Evolutionary conservation across 2,797 vertebrate genomes (phyloP), one percentile per base, ranked within the genome.

Genomic region (Sebastes nivosus): DNA sequence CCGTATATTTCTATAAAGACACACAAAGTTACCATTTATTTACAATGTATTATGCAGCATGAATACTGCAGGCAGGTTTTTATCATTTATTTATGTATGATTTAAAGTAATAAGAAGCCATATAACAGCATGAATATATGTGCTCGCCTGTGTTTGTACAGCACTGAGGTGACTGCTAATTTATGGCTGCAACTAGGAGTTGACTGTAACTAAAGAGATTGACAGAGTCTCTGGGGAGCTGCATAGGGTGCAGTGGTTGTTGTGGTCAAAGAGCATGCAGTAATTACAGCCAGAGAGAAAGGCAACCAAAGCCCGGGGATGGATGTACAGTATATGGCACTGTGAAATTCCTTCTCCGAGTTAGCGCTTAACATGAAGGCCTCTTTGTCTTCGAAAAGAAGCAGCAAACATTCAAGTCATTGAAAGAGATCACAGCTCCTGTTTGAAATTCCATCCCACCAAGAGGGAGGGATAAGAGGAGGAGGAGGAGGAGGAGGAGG

Each of bases 401-500:
- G 38, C 67, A 75, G 63, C 67, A 66, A 82, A 65, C 68, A 36
- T 61, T 64, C 64, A 8, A 36, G 65, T 64, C 64, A 10, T 2
- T 20, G 50, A 72, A 36, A 36, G 80, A 88, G 75, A 81, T 86
- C 77, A 68, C 75, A 32, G 72, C 68, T 86, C 25, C 69, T 80
- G 83, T 68, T 87, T 78, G 76, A 82, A 77, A 87, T 61, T 70
- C 73, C 74, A 69, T 85, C 73, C 38, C 67, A 69, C 69, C 64
- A 60, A 2, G 38, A 61, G 27, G 8, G 8, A n/a, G 34, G 18
- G 0, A 64, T 29, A 20, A 1, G 13, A 2, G 1, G 32, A 34
- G 0, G 4, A 27, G n/a, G 6, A 27, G 3, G 5, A 27, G 18
- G 6, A 27, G 22, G 27, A 10, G 20, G 20, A 2, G 8, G 4